A percentile compares a stretch with the other conserved stretches of the same genome.
phyloP scores from a whole-genome alignment of 1,140 invertebrate genomes.

The Nomia melanderi region DNA sequence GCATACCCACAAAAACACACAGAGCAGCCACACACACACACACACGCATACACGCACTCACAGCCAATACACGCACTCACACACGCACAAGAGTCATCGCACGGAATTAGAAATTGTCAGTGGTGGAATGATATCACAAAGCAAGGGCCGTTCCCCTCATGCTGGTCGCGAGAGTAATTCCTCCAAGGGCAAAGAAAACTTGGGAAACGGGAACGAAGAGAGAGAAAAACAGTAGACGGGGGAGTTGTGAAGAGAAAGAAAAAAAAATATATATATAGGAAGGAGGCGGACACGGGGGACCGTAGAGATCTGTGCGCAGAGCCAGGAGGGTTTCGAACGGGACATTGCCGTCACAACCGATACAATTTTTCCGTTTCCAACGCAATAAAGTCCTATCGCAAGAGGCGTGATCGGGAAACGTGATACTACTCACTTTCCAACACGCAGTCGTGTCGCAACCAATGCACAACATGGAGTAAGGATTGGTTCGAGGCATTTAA shows the following conservation, averaged over 20 bases:
- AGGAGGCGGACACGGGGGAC: background rate
- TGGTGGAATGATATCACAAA: conserved; percentile 7
- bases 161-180: conserved; percentile 13
- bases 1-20: background rate
- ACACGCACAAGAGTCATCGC: background rate
- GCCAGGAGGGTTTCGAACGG: background rate
- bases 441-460: conserved; percentile 74
- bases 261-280: background rate
- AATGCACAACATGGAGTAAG: conserved; percentile 76
- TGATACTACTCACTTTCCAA: conserved; percentile 74
- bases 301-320: background rate
- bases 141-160: conserved; percentile 40
- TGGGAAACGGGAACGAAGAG: conserved; percentile 12
- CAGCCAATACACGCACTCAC: conserved; percentile 7
- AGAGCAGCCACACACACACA: background rate
- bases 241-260: background rate
- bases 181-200: conserved; percentile 19
- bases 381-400: conserved; percentile 19
- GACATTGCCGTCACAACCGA: conserved; percentile 1
- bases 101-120: conserved; percentile 27
- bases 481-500: conserved; percentile 74
- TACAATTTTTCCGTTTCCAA: background rate
- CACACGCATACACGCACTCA: background rate
- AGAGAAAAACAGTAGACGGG: conserved; percentile 11
- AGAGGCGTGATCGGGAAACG: conserved; percentile 49